Percentiles rank a stretch among this genome's conserved stretches.
phyloP scores from a whole-genome alignment of 1,140 invertebrate species.

The Dinothrombium tinctorium region DNA sequence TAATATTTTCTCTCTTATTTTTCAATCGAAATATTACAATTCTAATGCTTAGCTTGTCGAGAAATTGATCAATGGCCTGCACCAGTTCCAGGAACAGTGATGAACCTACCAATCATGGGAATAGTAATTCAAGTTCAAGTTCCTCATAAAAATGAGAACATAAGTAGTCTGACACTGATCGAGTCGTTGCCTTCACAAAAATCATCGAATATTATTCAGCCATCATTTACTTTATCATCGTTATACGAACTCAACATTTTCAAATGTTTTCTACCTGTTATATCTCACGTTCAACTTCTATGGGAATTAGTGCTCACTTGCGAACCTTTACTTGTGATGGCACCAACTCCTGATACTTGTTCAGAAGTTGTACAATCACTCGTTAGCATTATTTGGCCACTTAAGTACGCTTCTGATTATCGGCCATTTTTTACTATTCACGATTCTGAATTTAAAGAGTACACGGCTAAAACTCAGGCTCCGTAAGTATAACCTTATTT shows the following conservation, averaged over 20 bases:
- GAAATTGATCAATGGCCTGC: slow-evolving; percentile 85
- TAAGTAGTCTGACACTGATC: not conserved
- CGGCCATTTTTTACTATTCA: slow-evolving; percentile 98
- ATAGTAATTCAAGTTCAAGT: slow-evolving; percentile 48
- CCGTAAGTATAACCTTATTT: slow-evolving; percentile 28
- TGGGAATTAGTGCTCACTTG: slow-evolving; percentile 82
- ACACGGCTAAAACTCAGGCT: slow-evolving; percentile 59
- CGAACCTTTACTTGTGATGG: slow-evolving; percentile 76
- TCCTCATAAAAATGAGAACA: slow-evolving; percentile 5
- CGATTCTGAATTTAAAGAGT: slow-evolving; percentile 96
- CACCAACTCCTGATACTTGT: slow-evolving; percentile 66
- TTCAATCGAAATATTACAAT: slow-evolving; percentile 8
- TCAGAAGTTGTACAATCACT: slow-evolving; percentile 81
- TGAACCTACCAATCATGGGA: slow-evolving; percentile 62
- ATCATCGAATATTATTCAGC: not conserved
- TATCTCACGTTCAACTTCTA: slow-evolving; percentile 77
- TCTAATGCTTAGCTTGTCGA: slow-evolving; percentile 38
- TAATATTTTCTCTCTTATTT: slow-evolving; percentile 14
- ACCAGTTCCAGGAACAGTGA: slow-evolving; percentile 48
- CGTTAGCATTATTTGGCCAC: slow-evolving; percentile 65
- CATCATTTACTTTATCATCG: slow-evolving; percentile 1
- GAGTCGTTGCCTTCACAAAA: not conserved
- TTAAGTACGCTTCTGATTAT: slow-evolving; percentile 76
- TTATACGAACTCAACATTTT: slow-evolving; percentile 13
- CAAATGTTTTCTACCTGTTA: slow-evolving; percentile 44